A percentile compares a stretch with the other conserved stretches of the same genome.
phyloP scores from a whole-genome alignment of 2,888 invertebrate species.

The Drosophila maculinotata region DNA sequence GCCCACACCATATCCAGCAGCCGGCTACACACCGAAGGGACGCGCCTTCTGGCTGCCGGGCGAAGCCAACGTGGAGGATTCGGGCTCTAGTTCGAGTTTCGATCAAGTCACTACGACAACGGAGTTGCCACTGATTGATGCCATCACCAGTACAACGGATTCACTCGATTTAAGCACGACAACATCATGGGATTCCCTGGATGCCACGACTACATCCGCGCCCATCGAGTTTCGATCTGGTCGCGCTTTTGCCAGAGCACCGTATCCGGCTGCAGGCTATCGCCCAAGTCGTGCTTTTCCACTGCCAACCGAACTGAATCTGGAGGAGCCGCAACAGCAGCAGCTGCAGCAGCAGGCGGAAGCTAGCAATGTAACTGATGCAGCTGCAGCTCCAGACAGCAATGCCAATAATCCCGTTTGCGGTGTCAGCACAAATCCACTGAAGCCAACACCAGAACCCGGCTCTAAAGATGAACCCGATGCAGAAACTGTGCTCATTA shows the following conservation, averaged over 20 bases:
- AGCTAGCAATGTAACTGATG: conserved; percentile 17
- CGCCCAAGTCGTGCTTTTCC: conserved; percentile 75
- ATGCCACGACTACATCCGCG: conserved; percentile 20
- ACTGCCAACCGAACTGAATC: conserved; percentile 67
- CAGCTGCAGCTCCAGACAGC: conserved; percentile 8
- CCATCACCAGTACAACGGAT: conserved; percentile 58
- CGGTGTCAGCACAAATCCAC: conserved; percentile 78
- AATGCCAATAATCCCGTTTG: conserved; percentile 78
- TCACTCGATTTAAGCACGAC: conserved; percentile 57
- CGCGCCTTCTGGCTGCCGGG: conserved; percentile 72
- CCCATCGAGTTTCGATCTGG: conserved; percentile 34
- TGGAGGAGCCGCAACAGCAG: conserved; percentile 17
- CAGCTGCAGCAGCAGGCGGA: conserved; percentile 17
- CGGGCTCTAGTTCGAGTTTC: conserved; percentile 15
- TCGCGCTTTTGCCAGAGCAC: conserved; percentile 47
- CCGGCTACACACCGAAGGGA: conserved; percentile 71
- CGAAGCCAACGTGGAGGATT: conserved; percentile 38
- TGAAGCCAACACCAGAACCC: conserved; percentile 76
- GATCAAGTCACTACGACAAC: conserved; percentile 66
- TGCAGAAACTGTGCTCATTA: conserved; percentile 73
- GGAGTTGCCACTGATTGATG: conserved; percentile 39
- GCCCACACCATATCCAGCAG: conserved; percentile 72
- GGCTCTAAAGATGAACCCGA: conserved; percentile 75
- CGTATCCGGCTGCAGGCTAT: conserved; percentile 79
- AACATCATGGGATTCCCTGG: conserved; percentile 38